Conservation (phyloP, 2,888 invertebrate genomes). For the Andrena minutula region DNA sequence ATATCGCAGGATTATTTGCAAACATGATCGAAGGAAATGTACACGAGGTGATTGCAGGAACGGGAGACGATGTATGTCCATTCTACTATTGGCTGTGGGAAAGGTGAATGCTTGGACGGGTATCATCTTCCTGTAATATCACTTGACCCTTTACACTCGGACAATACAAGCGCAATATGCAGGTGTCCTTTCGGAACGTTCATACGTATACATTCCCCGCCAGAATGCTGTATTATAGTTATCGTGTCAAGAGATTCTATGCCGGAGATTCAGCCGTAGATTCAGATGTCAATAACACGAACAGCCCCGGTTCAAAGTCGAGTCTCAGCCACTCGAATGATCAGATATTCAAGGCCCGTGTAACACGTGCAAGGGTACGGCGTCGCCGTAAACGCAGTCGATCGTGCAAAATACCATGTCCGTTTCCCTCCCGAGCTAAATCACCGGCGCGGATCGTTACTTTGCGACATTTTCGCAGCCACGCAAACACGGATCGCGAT, state of each 20-base stretch:
- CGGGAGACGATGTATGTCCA: not conserved
- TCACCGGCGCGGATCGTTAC: conserved; percentile 55
- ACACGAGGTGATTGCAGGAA: not conserved
- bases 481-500: conserved; percentile 52
- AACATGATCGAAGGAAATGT: conserved; percentile 9
- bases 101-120: not conserved
- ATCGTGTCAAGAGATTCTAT: not conserved
- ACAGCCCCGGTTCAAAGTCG: not conserved
- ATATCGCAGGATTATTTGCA: conserved; percentile 14
- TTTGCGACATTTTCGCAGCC: conserved; percentile 61
- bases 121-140: not conserved
- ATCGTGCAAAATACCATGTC: conserved; percentile 49
- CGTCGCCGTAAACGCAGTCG: conserved; percentile 15
- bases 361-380: not conserved
- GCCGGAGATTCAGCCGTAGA: not conserved
- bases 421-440: conserved; percentile 42
- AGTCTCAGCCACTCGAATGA: conserved; percentile 2
- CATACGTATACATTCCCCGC: too few relatives aligned
- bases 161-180: not conserved
- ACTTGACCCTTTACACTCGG: not conserved
- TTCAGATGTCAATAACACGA: conserved; percentile 7
- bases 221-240: not conserved
- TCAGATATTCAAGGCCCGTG: conserved; percentile 15
- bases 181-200: not conserved
- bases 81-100: not conserved